Conservation (phyloP, 2,888 invertebrate species). For the Yponomeuta evonymella region DNA sequence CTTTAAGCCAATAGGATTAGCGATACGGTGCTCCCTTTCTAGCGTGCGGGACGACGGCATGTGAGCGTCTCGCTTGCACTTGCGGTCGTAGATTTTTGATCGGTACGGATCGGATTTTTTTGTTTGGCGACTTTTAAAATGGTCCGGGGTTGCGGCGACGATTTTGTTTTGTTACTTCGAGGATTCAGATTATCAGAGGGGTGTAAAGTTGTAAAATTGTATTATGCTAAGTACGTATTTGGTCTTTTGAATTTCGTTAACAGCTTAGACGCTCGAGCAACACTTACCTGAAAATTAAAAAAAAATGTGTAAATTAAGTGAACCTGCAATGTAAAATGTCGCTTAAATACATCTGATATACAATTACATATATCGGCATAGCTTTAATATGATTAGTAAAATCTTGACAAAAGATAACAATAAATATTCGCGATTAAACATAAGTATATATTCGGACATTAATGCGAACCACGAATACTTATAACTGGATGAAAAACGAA, state of each 20-base stretch:
- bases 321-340: too few relatives aligned
- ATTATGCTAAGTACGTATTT: neutral
- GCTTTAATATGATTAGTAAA: neutral
- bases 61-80: constrained; percentile 44
- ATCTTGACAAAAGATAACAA: too few relatives aligned
- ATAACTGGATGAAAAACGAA: too few relatives aligned
- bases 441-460: too few relatives aligned
- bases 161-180: constrained; percentile 61
- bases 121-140: neutral
- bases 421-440: too few relatives aligned
- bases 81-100: constrained; percentile 68
- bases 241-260: neutral
- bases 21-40: constrained; percentile 50
- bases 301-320: too few relatives aligned
- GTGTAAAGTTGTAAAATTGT: neutral
- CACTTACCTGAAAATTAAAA: too few relatives aligned
- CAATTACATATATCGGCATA: too few relatives aligned
- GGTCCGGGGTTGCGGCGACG: constrained; percentile 34
- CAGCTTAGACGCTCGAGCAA: neutral
- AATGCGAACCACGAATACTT: too few relatives aligned
- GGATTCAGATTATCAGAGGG: constrained; percentile 6
- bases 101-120: constrained; percentile 71
- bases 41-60: constrained; percentile 25
- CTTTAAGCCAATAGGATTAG: constrained; percentile 77
- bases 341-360: too few relatives aligned